These are phyloP conservation scores for Copidosoma aretas DNA, from an alignment of 2,888 invertebrate species.

Conservation along the genomic window DNA sequence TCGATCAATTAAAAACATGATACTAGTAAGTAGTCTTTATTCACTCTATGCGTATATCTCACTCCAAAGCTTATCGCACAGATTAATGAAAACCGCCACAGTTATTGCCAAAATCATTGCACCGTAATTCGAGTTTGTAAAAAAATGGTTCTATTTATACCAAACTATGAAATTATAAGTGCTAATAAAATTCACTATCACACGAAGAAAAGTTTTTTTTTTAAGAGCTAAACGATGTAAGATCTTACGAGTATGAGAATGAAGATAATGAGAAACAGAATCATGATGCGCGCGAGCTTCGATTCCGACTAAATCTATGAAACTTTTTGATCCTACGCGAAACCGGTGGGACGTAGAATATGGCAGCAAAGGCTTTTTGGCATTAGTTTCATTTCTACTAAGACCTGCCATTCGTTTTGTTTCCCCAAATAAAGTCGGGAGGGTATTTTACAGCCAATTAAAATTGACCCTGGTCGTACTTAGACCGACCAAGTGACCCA, in stretches of 20 bases:
- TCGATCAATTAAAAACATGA: no score
- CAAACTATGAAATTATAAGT: no score
- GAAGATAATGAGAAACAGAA: slow-evolving; percentile 50
- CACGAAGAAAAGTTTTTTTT: not conserved
- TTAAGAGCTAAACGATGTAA: not conserved
- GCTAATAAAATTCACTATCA: no score
- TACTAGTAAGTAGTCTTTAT: no score
- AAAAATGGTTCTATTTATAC: no score
- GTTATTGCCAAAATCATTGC: no score
- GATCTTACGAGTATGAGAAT: slow-evolving; percentile 50
- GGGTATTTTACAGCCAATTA: slow-evolving; percentile 18
- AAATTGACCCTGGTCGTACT: slow-evolving; percentile 5
- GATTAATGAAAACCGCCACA: slow-evolving; percentile 4
- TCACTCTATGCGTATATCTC: slow-evolving; percentile 17
- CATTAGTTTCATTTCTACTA: slow-evolving; percentile 49
- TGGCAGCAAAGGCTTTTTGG: slow-evolving; percentile 52
- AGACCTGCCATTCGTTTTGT: slow-evolving; percentile 33
- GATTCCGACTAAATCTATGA: slow-evolving; percentile 48
- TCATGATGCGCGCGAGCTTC: slow-evolving; percentile 51
- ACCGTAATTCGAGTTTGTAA: no score
- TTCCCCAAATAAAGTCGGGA: slow-evolving; percentile 3
- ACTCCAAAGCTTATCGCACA: slow-evolving; percentile 9
- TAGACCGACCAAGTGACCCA: slow-evolving; percentile 60
- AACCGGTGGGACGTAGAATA: slow-evolving; percentile 37
- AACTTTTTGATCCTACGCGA: slow-evolving; percentile 34